phyloP scores from a whole-genome alignment of 2,113 vertebrate genomes.

The Gadus chalcogrammus region DNA sequence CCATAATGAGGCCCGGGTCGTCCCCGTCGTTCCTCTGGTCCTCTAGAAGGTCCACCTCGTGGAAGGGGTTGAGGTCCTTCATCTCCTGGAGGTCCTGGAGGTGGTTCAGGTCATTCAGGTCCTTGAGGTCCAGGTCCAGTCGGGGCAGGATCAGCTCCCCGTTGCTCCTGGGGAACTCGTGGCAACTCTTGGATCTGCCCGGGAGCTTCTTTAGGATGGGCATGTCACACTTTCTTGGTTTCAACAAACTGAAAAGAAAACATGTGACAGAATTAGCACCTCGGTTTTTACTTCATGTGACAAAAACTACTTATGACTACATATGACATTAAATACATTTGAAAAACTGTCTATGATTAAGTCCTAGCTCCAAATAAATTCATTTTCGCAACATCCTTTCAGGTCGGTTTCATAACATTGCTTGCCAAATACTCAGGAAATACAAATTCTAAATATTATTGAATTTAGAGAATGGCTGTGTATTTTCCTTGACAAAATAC shows the following conservation, averaged over 20 bases:
- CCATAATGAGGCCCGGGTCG: constrained; percentile 55
- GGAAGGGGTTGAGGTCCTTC: constrained; percentile 81
- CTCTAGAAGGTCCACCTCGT: constrained; percentile 63
- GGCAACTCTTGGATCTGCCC: constrained; percentile 69
- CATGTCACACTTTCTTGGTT: constrained; percentile 66
- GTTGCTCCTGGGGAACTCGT: constrained; percentile 59
- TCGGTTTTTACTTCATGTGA: background rate
- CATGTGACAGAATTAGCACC: background rate
- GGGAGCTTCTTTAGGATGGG: constrained; percentile 81
- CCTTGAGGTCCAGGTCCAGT: constrained; percentile 61
- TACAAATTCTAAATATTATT: constrained; percentile 47
- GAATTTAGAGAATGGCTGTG: constrained; percentile 27
- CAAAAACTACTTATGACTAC: background rate
- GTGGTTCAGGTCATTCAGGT: constrained; percentile 60
- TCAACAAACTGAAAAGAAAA: constrained; percentile 49
- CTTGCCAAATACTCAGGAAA: constrained; percentile 42
- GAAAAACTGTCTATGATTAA: too few species aligned
- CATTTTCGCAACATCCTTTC: constrained; percentile 41
- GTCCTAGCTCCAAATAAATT: too few species aligned
- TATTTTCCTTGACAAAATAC: constrained; percentile 25
- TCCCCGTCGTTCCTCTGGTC: constrained; percentile 61
- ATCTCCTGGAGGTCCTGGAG: constrained; percentile 51
- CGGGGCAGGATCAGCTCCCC: constrained; percentile 73
- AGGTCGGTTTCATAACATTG: constrained; percentile 37
- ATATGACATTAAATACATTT: background rate